phyloP scores from a whole-genome alignment of 2,888 invertebrate genomes.

The Scaptomyza caliginosa region DNA sequence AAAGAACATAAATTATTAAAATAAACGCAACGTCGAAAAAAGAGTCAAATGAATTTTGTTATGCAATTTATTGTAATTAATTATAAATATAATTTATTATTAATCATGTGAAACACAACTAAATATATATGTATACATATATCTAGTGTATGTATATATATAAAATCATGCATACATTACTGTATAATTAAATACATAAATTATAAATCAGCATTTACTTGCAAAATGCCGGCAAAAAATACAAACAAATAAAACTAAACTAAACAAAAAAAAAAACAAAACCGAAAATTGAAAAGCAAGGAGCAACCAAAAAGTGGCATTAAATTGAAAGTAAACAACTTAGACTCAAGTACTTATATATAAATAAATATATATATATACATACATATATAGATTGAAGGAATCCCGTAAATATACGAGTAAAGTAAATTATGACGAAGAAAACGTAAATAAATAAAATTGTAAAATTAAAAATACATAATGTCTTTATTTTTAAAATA shows the following conservation, averaged over 20 bases:
- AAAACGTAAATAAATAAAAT: constrained; percentile 63
- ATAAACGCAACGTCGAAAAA: constrained; percentile 34
- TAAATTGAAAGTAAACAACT: constrained; percentile 59
- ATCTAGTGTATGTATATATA: constrained; percentile 30
- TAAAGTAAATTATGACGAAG: constrained; percentile 58
- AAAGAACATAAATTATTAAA: constrained; percentile 47
- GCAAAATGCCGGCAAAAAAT: constrained; percentile 50
- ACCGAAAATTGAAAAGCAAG: constrained; percentile 33
- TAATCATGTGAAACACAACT: constrained; percentile 50
- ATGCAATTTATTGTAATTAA: constrained; percentile 78
- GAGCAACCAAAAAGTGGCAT: constrained; percentile 61
- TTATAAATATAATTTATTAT: constrained; percentile 72
- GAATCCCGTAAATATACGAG: constrained; percentile 51
- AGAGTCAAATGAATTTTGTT: constrained; percentile 63
- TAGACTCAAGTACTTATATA: constrained; percentile 73
- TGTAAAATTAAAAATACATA: constrained; percentile 50
- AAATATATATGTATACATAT: constrained; percentile 34
- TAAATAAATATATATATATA: constrained; percentile 31
- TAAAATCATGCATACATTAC: constrained; percentile 36
- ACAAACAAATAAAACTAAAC: constrained; percentile 26
- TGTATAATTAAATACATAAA: constrained; percentile 57
- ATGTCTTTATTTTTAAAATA: background rate
- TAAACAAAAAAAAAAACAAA: constrained; percentile 21
- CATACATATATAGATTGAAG: constrained; percentile 45
- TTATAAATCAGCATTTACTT: constrained; percentile 60